Conservation (phyloP, 2,888 invertebrate genomes). For the Crossocerus cetratus region DNA sequence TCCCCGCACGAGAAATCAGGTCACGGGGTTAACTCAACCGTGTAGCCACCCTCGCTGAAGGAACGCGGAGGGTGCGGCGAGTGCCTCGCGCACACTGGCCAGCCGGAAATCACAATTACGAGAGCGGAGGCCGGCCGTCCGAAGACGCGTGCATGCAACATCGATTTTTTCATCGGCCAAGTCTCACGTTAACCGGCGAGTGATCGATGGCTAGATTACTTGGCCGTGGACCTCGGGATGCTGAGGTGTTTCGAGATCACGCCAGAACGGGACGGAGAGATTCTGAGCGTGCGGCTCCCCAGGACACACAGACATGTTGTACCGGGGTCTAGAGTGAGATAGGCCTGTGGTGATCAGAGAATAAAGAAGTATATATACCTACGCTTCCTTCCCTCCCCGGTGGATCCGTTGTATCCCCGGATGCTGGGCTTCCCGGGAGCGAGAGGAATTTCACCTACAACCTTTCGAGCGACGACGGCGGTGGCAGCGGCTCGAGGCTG, state of each 20-base stretch:
- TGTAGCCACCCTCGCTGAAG: neutral
- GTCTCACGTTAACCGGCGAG: conserved; percentile 52
- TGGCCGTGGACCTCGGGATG: neutral
- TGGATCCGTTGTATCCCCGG: conserved; percentile 11
- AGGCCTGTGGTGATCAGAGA: too few relatives aligned
- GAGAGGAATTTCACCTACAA: conserved; percentile 67
- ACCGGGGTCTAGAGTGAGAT: too few relatives aligned
- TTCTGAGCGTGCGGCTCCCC: too few relatives aligned
- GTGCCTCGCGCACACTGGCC: neutral
- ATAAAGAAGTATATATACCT: too few relatives aligned
- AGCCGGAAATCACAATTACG: neutral
- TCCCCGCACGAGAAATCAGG: conserved; percentile 12
- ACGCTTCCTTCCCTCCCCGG: conserved; percentile 20
- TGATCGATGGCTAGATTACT: conserved; percentile 55
- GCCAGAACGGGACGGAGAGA: conserved; percentile 7
- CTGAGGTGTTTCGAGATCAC: too few relatives aligned
- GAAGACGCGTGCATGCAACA: neutral
- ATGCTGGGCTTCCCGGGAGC: conserved; percentile 26
- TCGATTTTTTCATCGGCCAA: conserved; percentile 7
- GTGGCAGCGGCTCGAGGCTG: conserved; percentile 45
- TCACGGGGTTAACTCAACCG: too few relatives aligned
- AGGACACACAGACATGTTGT: too few relatives aligned
- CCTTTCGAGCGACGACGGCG: conserved; percentile 54
- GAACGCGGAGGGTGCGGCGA: conserved; percentile 8
- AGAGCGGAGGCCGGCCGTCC: neutral